Conservation (phyloP, 2,113 vertebrate species). For the Motacilla tschutschensis region DNA sequence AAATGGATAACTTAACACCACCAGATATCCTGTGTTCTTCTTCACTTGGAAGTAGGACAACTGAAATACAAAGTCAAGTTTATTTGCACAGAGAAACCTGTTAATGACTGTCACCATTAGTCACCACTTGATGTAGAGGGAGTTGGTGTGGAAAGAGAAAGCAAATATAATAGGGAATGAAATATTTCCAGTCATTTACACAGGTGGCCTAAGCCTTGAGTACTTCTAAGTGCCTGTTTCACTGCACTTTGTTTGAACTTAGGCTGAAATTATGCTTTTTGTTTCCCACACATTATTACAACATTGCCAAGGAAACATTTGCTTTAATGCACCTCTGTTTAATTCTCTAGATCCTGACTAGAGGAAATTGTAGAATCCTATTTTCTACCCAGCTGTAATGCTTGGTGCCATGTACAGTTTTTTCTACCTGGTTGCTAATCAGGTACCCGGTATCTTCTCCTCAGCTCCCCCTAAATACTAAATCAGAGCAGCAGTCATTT, state of each 20-base stretch:
- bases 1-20: not conserved
- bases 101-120: not conserved
- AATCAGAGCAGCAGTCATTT: not conserved
- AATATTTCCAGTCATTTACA: not conserved
- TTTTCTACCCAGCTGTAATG: not conserved
- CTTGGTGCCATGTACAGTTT: not conserved
- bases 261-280: not conserved
- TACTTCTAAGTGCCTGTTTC: not conserved
- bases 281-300: not conserved
- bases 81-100: not conserved
- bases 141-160: not conserved
- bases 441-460: not conserved
- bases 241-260: not conserved
- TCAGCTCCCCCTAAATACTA: rapidly evolving
- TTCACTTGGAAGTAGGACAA: not conserved
- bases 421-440: not conserved
- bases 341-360: not conserved
- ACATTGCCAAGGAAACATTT: not conserved
- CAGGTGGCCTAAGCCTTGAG: not conserved
- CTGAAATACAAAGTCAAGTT: not conserved
- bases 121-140: not conserved
- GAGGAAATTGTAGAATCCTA: not conserved
- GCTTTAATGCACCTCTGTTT: not conserved
- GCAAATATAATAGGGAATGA: not conserved
- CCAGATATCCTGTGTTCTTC: not conserved